Evolutionary conservation across 2,797 vertebrate genomes (phyloP).

Genomic region (Naso thynnoides): DNA sequence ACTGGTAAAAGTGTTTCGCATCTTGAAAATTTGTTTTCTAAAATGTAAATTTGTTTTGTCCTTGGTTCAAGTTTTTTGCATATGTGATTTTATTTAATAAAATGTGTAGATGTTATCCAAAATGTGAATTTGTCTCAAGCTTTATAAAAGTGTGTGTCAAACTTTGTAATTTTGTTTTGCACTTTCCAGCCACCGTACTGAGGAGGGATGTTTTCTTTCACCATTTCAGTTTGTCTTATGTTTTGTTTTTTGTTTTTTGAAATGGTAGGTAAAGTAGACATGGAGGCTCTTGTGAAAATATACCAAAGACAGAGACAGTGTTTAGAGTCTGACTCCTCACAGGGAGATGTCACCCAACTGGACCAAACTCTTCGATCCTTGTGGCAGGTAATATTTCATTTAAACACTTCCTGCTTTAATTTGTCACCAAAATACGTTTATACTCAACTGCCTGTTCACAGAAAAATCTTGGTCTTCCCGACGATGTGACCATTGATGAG

Average conservation of each 20-base stretch:
- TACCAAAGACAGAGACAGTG: constrained; percentile 82
- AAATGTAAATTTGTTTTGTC: too few relatives aligned
- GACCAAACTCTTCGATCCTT: constrained; percentile 86
- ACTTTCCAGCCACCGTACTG: too few relatives aligned
- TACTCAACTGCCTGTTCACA: constrained; percentile 57
- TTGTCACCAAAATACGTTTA: not conserved
- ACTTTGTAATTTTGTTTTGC: too few relatives aligned
- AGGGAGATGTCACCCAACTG: constrained; percentile 77
- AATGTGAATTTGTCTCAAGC: too few relatives aligned
- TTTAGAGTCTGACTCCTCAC: constrained; percentile 63
- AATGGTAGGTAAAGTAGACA: constrained; percentile 92
- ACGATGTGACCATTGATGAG: constrained; percentile 76
- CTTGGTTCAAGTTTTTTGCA: too few relatives aligned
- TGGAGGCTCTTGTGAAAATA: constrained; percentile 85
- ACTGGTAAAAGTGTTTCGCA: too few relatives aligned
- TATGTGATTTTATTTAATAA: too few relatives aligned
- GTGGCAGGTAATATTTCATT: constrained; percentile 89
- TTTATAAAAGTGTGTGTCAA: too few relatives aligned
- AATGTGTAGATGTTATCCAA: too few relatives aligned
- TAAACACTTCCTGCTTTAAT: not conserved
- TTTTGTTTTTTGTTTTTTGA: too few relatives aligned
- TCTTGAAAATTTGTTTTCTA: too few relatives aligned
- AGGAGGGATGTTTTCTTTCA: not conserved
- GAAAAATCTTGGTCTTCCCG: constrained; percentile 85
- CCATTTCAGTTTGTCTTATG: not conserved